A percentile compares a stretch with the other conserved stretches of the same genome.
Evolutionary conservation across 2,888 invertebrate genomes (phyloP).

Genomic region (Metopia argyrocephala): DNA sequence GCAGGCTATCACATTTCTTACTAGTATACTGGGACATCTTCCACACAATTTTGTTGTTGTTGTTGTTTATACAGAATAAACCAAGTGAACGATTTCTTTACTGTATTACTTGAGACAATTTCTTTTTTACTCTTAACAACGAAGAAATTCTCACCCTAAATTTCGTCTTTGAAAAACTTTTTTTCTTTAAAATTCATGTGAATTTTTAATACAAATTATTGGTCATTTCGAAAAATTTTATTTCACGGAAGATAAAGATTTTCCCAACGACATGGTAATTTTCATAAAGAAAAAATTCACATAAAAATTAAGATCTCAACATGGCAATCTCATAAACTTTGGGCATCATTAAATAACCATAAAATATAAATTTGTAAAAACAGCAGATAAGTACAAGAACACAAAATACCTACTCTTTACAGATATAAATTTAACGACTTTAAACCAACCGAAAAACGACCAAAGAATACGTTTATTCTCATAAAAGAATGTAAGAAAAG

Average conservation of each 20-base stretch:
- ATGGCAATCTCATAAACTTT: neutral
- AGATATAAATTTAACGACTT: neutral
- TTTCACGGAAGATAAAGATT: neutral
- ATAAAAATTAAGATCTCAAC: slow-evolving; percentile 12
- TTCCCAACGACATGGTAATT: slow-evolving; percentile 9
- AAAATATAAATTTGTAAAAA: slow-evolving; percentile 27
- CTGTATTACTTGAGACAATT: too few relatives aligned
- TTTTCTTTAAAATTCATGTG: neutral
- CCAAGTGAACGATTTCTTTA: too few relatives aligned
- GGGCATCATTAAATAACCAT: slow-evolving; percentile 24
- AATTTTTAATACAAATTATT: neutral
- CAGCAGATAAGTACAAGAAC: neutral
- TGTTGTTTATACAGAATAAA: too few relatives aligned
- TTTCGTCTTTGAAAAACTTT: too few relatives aligned
- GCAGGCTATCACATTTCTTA: too few relatives aligned
- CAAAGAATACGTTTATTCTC: too few relatives aligned
- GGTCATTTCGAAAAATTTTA: neutral
- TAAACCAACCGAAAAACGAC: neutral
- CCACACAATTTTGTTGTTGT: too few relatives aligned
- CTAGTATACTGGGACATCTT: too few relatives aligned
- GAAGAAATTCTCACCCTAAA: neutral
- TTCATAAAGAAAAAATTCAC: slow-evolving; percentile 7
- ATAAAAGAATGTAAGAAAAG: too few relatives aligned
- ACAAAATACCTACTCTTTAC: neutral
- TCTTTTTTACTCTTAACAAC: too few relatives aligned